Evolutionary conservation across 64 coral and sea anemone genomes (phyloP).

Genomic region (Porites australiensis): DNA sequence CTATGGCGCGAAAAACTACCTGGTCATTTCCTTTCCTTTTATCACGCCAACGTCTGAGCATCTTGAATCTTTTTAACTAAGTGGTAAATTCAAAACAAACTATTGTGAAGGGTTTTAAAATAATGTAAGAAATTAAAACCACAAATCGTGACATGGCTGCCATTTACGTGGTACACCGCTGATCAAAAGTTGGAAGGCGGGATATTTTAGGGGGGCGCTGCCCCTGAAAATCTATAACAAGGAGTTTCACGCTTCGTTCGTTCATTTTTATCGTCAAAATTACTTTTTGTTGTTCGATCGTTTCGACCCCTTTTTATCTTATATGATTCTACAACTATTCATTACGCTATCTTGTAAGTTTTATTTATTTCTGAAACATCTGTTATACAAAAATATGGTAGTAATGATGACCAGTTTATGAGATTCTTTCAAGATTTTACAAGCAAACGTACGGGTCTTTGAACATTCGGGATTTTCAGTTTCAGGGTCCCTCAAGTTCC

Average conservation of each 20-base stretch:
- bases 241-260: background rate
- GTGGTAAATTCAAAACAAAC: background rate
- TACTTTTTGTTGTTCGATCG: background rate
- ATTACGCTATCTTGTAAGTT: background rate
- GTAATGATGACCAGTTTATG: conserved; percentile 31
- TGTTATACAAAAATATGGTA: background rate
- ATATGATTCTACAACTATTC: background rate
- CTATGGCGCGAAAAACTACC: background rate
- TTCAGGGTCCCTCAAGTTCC: conserved; percentile 79
- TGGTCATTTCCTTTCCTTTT: conserved; percentile 64
- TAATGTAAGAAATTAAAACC: background rate
- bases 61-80: conserved; percentile 32
- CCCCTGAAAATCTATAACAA: conserved; percentile 51
- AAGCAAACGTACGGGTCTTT: conserved; percentile 89
- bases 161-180: conserved; percentile 42
- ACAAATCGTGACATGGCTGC: conserved; percentile 32
- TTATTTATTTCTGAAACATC: background rate
- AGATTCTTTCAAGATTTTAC: background rate
- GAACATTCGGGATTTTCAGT: conserved; percentile 96
- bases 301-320: background rate
- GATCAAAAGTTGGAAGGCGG: conserved; percentile 1
- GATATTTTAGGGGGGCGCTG: conserved; percentile 53
- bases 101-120: background rate
- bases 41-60: conserved; percentile 85
- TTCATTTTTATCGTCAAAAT: background rate